phyloP scores from a whole-genome alignment of 2,113 vertebrate species.

The Istiophorus platypterus region DNA sequence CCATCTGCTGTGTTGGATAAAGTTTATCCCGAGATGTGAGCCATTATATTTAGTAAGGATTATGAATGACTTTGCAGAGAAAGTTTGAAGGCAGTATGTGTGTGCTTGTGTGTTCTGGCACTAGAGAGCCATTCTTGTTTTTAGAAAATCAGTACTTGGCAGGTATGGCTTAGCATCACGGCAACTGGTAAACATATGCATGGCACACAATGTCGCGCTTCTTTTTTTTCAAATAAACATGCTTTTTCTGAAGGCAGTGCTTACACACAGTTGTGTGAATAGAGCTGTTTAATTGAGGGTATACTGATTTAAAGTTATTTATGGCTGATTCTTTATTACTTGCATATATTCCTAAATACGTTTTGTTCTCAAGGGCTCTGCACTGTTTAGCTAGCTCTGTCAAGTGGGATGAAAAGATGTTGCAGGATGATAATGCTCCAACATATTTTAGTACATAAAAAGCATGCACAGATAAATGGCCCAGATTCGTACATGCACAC shows the following conservation, averaged over 20 bases:
- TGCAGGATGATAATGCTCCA: conserved; percentile 30
- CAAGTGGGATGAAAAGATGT: conserved; percentile 41
- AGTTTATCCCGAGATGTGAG: conserved; percentile 39
- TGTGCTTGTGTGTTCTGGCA: conserved; percentile 8
- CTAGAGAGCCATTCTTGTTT: conserved; percentile 18
- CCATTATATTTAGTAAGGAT: conserved; percentile 41
- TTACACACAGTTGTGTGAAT: conserved; percentile 14
- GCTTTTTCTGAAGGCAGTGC: background rate
- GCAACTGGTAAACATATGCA: conserved; percentile 53
- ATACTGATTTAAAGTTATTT: conserved; percentile 26
- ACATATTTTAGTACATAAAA: conserved; percentile 50
- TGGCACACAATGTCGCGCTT: background rate
- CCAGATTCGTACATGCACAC: conserved; percentile 29
- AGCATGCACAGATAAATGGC: conserved; percentile 33
- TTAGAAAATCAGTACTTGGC: conserved; percentile 58
- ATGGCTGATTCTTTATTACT: conserved; percentile 26
- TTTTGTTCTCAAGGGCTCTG: conserved; percentile 7
- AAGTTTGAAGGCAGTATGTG: conserved; percentile 27
- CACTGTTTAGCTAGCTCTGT: conserved; percentile 21
- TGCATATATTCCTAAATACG: conserved; percentile 26
- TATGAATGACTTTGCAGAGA: conserved; percentile 24
- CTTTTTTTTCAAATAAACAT: conserved; percentile 4
- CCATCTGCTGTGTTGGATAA: conserved; percentile 65
- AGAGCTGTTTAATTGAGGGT: conserved; percentile 3
- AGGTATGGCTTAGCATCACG: conserved; percentile 38